Conservation (phyloP, 2,113 vertebrate genomes). For the Balaenoptera acutorostrata region DNA sequence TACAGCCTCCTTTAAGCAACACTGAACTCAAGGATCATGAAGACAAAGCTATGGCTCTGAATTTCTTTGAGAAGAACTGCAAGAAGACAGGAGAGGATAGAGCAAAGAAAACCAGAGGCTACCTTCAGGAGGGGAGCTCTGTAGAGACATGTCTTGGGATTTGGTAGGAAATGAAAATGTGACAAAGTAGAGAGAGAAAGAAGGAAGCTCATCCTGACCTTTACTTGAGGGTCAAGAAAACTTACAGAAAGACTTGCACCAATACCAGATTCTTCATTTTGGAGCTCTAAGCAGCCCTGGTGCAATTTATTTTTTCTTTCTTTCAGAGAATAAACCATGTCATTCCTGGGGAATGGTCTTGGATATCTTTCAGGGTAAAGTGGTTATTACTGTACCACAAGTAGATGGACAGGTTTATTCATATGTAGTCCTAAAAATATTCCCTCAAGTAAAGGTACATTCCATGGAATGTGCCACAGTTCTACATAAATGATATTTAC, state of each 20-base stretch:
- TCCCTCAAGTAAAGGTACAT: not conserved
- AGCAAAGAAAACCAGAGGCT: not conserved
- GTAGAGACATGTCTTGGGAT: not conserved
- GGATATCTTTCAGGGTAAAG: not conserved
- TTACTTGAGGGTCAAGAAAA: constrained; percentile 17
- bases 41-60: not conserved
- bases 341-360: not conserved
- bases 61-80: not conserved
- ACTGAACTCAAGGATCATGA: not conserved
- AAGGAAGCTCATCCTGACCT: not conserved
- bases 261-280: not conserved
- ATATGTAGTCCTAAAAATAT: not conserved
- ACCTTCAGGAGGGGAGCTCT: not conserved
- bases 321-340: constrained; percentile 24
- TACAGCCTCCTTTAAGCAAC: not conserved
- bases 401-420: not conserved
- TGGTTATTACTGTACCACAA: not conserved
- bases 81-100: not conserved
- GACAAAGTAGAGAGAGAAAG: not conserved
- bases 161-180: not conserved
- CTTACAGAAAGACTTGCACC: not conserved
- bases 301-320: not conserved
- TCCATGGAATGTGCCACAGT: not conserved
- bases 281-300: not conserved
- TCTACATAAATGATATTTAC: not conserved